Evolutionary conservation across 2,888 invertebrate genomes (phyloP).

Genomic region (Amorpha juglandis): DNA sequence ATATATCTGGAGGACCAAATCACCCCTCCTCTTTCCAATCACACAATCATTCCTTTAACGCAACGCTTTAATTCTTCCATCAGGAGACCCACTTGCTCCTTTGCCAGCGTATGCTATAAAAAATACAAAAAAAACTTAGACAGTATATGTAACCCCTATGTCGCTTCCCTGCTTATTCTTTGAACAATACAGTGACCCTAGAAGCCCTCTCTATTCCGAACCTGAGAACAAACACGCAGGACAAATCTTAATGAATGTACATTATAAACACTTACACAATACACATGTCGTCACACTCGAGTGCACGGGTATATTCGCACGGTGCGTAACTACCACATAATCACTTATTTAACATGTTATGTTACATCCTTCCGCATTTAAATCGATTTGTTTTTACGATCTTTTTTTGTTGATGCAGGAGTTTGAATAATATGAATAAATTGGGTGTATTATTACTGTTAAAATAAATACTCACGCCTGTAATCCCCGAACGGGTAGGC

Average conservation of each 20-base stretch:
- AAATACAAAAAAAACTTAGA: too few species aligned
- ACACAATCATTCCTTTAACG: too few species aligned
- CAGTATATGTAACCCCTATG: too few species aligned
- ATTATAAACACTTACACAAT: background rate
- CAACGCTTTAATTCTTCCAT: too few species aligned
- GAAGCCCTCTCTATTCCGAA: background rate
- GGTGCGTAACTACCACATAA: constrained; percentile 7
- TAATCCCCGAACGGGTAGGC: too few species aligned
- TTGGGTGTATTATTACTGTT: background rate
- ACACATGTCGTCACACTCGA: constrained; percentile 9
- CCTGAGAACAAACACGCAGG: background rate
- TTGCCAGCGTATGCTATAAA: too few species aligned
- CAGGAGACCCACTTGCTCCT: too few species aligned
- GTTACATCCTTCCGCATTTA: constrained; percentile 29
- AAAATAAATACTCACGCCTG: too few species aligned
- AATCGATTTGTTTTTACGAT: background rate
- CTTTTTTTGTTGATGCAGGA: constrained; percentile 6
- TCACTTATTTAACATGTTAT: constrained; percentile 19
- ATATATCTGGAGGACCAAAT: too few species aligned
- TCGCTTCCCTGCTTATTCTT: too few species aligned
- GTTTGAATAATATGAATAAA: background rate
- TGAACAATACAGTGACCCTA: background rate
- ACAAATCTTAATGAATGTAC: background rate
- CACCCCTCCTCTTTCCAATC: too few species aligned
- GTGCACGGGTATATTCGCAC: background rate